Evolutionary conservation across 2,888 invertebrate genomes (phyloP), one percentile per base, ranked within the genome.

Genomic region (Candidula unifasciata): DNA sequence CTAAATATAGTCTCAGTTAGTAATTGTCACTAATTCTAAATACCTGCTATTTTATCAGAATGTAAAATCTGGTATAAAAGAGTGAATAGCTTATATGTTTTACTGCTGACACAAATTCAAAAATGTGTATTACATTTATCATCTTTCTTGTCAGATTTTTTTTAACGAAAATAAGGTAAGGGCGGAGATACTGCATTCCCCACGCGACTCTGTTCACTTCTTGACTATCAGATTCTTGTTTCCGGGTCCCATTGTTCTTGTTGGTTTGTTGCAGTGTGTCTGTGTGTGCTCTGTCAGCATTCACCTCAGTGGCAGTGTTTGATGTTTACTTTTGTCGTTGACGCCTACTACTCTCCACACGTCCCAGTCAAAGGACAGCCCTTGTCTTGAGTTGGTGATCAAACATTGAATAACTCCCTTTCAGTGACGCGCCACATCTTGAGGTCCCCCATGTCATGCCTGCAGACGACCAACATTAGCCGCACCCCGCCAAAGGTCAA

Each of bases 281-380:
- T 3, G 5, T 35, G 35, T 35, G 13, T 24, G 13, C 69, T 69
- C 69, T 16, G 30, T 76, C 54, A 54, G 57, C 33, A 6, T 52
- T n/a, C 33, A 24, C 18, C 76, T 33, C 57, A 30, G 57, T 33
- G 18, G 6, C 30, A 27, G 24, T 76, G 57, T 76, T 76, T 44
- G 30, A n/a, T 76, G 76, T 76, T 76, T 54, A 33, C 57, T n/a
- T 33, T 54, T 57, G 57, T 33, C 54, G 76, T 57, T 76, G 54
- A 54, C 76, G 30, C 27, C 33, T 27, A 27, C 3, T 57, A 57
- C 21, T 54, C 30, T 2, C 3, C 54, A 27, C 52, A 44, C 24
- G 54, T 30, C 27, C 74, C 10, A 33, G 24, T 57, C 76, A 30
- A 27, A 54, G 52, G 33, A 33, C 44, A 76, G 21, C 57, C 13